Evolutionary conservation across 2,797 vertebrate species (phyloP), one percentile per base, ranked within the genome.

Genomic region (Helostoma temminkii): DNA sequence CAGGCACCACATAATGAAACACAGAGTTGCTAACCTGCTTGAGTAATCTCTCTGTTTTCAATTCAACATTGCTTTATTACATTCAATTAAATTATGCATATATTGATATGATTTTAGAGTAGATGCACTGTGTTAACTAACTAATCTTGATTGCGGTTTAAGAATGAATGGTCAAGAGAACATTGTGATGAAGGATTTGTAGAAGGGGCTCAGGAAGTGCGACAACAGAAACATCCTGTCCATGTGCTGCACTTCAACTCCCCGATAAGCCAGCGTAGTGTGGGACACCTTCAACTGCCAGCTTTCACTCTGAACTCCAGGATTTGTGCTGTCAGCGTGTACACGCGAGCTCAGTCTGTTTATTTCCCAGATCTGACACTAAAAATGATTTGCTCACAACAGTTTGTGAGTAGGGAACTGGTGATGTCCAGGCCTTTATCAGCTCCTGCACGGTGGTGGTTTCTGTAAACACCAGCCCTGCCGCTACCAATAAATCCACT

Each of bases 401-500:
- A 26, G 36, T 45, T 45, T 57, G 41, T 19, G 32, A 37, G 61
- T 48, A 46, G 5, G 42, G 43, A 74, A 49, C 28, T n/a, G 12
- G 3, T 49, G 46, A 30, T 54, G 55, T 59, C 66, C 63, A 64
- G 34, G 18, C 21, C 62, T 39, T 74, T 83, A 83, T 86, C 77
- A 76, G 69, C 64, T 68, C 47, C 69, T 60, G 61, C 68, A 81
- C 25, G 49, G 61, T 52, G 50, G n/a, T 34, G 42, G 61, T 60
- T 69, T 69, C 39, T 81, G 54, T 65, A 74, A 81, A 85, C 85
- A 78, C 0, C 0, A 15, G 32, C 18, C 56, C 77, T 68, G 71
- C 72, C 71, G 70, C 75, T 1, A 45, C 43, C 66, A 60, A 83
- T 89, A 80, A 89, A 90, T 85, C 79, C 63, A 49, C 36, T 25